Evolutionary conservation across 2,888 invertebrate species (phyloP), one percentile per base, ranked within the genome.

Genomic region (Autographa pulchrina): DNA sequence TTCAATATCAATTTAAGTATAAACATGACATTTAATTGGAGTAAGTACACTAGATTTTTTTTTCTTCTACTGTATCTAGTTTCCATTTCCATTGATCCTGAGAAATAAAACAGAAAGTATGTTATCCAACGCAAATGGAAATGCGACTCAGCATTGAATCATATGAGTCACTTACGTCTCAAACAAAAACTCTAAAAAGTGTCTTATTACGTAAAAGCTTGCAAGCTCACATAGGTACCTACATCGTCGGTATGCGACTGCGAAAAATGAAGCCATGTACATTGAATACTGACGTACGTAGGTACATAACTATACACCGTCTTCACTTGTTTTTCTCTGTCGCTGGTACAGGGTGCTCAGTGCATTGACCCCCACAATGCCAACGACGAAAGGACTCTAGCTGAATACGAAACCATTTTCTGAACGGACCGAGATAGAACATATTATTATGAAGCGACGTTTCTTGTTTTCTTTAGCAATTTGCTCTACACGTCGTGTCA

Each of bases 391-490:
- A 76, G 80, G 84, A 77, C 85, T 78, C 81, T 74, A 83, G 80
- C 85, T 85, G 87, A 89, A 90, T 86, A 86, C 82, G 84, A 88
- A 87, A 89, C 85, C 80, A 86, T 85, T 87, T 86, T 86, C 85
- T 86, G 86, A 73, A 84, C 88, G 81, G 83, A 82, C 82, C 78
- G 66, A 65, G 65, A 60, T 66, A 59, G 72, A 72, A 80, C 75
- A 77, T 81, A 80, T 75, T 84, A 82, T 84, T 80, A 82, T 77
- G 71, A 77, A 72, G 75, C 74, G 63, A 78, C 64, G 62, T 68
- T 73, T 75, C 70, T 77, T 83, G 78, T 77, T 77, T 82, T 75
- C 80, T 73, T 73, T 70, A 52, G 65, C 65, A 77, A 77, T 75
- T 84, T 80, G 62, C 58, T 80, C 73, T 74, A 74, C 71, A 72